Evolutionary conservation across 2,113 vertebrate species (phyloP), one percentile per base, ranked within the genome.

Genomic region (human): DNA sequence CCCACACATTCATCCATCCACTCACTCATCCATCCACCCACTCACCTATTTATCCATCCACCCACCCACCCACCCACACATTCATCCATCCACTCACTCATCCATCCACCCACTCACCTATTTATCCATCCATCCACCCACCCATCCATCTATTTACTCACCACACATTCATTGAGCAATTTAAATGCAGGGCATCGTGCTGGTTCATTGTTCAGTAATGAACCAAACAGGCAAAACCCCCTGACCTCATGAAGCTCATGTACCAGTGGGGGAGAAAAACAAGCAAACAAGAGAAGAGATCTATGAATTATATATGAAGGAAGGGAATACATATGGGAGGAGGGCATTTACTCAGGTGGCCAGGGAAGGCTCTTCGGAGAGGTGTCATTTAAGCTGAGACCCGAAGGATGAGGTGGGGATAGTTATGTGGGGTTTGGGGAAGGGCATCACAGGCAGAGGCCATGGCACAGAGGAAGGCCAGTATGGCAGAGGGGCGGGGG

Each of bases 31-130:
- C 59, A 61, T 27, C 59, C 59, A 59, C 0, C 3, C 8, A 25
- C 23, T 1, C 57, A 3, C 40, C 40, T 4, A 59, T 2, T 0
- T 17, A 55, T 6, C 2, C 17, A 55, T 6, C 18, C 13, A 13
- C 3, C 48, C 13, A 11, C 48, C 55, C 52, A 55, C 7, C 55
- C 20, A 25, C 1, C 22, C 57, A 59, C 40, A 4, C 40, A 40
- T 40, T 4, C 40, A 40, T 40, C 4, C 40, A 40, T 23, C 8
- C 20, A 57, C 38, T 38, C 38, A 38, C 38, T 38, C 38, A 38
- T 38, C 38, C 2, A 38, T 38, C 38, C 38, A 38, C 38, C 18
- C 0, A 0, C 12, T 4, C 50, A 50, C 16, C 50, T 14, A 22
- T 22, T 7, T 6, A 22, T 20, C 20, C 20, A 30, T 4, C 10